Evolutionary conservation across 1,140 invertebrate species (phyloP).

Genomic region (Phymorhynchus buccinoides): DNA sequence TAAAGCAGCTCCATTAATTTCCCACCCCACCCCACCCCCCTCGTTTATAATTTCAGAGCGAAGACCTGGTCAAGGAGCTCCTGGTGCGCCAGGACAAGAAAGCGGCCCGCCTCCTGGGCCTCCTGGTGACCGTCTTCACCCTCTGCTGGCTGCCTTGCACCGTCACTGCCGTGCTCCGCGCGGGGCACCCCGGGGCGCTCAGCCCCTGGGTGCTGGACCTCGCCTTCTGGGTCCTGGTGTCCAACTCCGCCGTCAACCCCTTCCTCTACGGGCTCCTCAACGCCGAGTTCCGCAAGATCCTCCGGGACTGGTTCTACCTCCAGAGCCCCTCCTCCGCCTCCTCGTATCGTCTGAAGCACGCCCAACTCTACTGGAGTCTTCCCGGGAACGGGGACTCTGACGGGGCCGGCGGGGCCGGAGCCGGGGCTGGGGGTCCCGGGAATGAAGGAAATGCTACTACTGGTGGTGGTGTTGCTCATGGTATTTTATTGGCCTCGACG

Average conservation of each 20-base stretch:
- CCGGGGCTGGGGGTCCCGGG: slow-evolving; percentile 30
- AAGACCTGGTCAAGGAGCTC: slow-evolving; percentile 61
- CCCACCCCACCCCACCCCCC: neutral
- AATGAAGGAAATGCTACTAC: too few species aligned
- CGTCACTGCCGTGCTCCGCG: slow-evolving; percentile 48
- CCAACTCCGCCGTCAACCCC: slow-evolving; percentile 63
- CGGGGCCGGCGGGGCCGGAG: neutral
- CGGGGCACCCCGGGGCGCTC: slow-evolving; percentile 43
- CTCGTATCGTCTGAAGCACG: slow-evolving; percentile 48
- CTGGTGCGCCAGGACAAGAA: slow-evolving; percentile 64
- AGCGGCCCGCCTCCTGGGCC: slow-evolving; percentile 59
- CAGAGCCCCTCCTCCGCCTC: slow-evolving; percentile 29
- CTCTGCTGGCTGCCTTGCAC: slow-evolving; percentile 64
- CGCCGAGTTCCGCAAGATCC: slow-evolving; percentile 59
- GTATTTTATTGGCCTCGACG: too few species aligned
- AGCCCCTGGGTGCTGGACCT: slow-evolving; percentile 48
- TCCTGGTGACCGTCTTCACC: slow-evolving; percentile 61
- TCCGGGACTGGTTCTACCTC: slow-evolving; percentile 53
- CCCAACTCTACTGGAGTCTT: slow-evolving; percentile 51
- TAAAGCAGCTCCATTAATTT: too few species aligned
- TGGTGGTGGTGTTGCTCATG: too few species aligned
- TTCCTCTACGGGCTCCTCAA: slow-evolving; percentile 67
- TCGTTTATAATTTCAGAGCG: slow-evolving; percentile 45
- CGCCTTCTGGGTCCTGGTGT: slow-evolving; percentile 56
- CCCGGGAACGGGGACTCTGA: slow-evolving; percentile 42